A percentile compares a stretch with the other conserved stretches of the same genome.
phyloP scores from a whole-genome alignment of 2,888 invertebrate genomes.

The Drosophila phalerata region DNA sequence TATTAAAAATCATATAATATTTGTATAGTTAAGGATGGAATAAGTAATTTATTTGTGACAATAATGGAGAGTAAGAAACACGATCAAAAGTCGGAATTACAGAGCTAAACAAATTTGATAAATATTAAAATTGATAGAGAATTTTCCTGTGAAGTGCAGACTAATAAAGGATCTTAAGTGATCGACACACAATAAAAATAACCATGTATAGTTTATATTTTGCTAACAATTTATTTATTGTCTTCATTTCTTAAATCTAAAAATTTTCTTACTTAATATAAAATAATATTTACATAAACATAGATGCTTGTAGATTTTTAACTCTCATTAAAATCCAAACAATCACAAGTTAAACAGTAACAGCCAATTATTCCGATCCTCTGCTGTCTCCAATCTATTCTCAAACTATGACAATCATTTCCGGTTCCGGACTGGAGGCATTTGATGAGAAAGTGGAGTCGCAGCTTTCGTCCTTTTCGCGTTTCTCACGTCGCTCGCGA shows the following conservation, averaged over 20 bases:
- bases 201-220: not conserved
- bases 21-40: no score
- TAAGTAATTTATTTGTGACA: no score
- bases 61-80: no score
- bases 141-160: no score
- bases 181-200: not conserved
- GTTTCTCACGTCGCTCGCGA: constrained; percentile 90
- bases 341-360: constrained; percentile 47
- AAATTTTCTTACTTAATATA: not conserved
- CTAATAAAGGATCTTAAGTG: not conserved
- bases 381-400: not conserved
- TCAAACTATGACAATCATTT: constrained; percentile 62
- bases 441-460: constrained; percentile 84
- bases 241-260: constrained; percentile 14
- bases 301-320: not conserved
- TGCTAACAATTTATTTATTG: constrained; percentile 20
- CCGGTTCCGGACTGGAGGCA: constrained; percentile 84
- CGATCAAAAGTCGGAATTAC: no score
- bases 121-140: no score
- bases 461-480: constrained; percentile 82
- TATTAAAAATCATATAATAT: no score
- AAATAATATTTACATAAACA: constrained; percentile 24
- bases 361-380: constrained; percentile 15
- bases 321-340: not conserved
- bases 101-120: no score